Conservation (phyloP, 2,888 invertebrate species). For the Macaria notata region DNA sequence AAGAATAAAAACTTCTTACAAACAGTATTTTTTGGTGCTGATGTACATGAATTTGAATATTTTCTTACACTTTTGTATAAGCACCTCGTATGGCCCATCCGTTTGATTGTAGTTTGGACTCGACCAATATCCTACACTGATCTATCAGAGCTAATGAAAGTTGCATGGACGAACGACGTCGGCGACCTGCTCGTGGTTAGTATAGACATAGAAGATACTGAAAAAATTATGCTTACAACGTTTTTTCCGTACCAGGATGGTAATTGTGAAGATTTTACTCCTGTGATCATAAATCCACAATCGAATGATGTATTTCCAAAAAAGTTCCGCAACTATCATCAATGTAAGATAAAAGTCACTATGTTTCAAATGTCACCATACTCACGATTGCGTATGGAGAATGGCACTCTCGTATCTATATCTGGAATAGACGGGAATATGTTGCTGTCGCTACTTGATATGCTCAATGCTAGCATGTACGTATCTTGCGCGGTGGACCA, state of each 20-base stretch:
- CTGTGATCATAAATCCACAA: constrained; percentile 37
- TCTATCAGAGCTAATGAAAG: constrained; percentile 38
- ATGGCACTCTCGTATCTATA: constrained; percentile 38
- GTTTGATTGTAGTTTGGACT: constrained; percentile 46
- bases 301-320: constrained; percentile 42
- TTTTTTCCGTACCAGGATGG: constrained; percentile 51
- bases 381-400: constrained; percentile 31
- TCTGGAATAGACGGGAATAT: constrained; percentile 49
- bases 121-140: constrained; percentile 28
- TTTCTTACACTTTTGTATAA: constrained; percentile 41
- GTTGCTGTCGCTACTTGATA: constrained; percentile 38
- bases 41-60: constrained; percentile 41
- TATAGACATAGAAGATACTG: constrained; percentile 21
- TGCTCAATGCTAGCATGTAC: constrained; percentile 49
- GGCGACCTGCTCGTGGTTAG: constrained; percentile 51
- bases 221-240: constrained; percentile 40
- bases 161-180: constrained; percentile 51
- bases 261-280: constrained; percentile 45
- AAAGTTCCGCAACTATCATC: constrained; percentile 54
- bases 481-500: constrained; percentile 34
- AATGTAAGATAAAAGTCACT: constrained; percentile 41
- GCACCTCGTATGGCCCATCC: constrained; percentile 40
- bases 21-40: constrained; percentile 47
- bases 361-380: constrained; percentile 43
- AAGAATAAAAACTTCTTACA: constrained; percentile 41